A percentile compares a stretch with the other conserved stretches of the same genome.
phyloP scores from a whole-genome alignment of 1,140 invertebrate species.

The Venustaconcha ellipsiformis region DNA sequence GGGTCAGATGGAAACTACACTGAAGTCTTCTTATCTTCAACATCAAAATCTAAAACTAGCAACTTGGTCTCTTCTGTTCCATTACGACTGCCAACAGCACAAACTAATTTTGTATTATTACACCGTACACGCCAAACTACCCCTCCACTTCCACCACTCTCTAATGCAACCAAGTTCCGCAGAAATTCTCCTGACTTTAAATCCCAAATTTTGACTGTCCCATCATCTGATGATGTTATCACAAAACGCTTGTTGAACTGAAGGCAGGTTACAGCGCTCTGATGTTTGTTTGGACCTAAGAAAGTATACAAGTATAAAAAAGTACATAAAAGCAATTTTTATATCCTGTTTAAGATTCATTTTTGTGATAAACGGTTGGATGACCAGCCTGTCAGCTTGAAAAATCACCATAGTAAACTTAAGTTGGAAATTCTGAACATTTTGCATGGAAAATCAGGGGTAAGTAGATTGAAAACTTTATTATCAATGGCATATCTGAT shows the following conservation, averaged over 20 bases:
- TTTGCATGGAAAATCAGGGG: too few relatives aligned
- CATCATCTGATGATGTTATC: slow-evolving; percentile 99
- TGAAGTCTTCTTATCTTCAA: slow-evolving; percentile 72
- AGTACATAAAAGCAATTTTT: slow-evolving; percentile 4
- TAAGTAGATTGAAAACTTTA: too few relatives aligned
- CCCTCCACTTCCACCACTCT: slow-evolving; percentile 96
- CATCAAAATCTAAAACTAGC: slow-evolving; percentile 96
- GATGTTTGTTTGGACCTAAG: slow-evolving; percentile 91
- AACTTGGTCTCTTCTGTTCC: slow-evolving; percentile 99
- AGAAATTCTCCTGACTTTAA: slow-evolving; percentile 96
- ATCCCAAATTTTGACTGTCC: slow-evolving; percentile 99
- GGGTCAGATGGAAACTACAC: too few relatives aligned
- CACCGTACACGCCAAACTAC: slow-evolving; percentile 98
- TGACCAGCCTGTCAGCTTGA: too few relatives aligned
- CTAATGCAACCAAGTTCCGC: slow-evolving; percentile 92
- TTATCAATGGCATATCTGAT: too few relatives aligned
- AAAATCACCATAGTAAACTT: neutral
- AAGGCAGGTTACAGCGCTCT: slow-evolving; percentile 97
- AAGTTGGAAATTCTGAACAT: neutral
- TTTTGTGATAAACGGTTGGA: too few relatives aligned
- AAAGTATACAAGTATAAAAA: slow-evolving; percentile 10
- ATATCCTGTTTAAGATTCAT: neutral
- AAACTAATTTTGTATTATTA: slow-evolving; percentile 96
- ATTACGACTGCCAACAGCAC: slow-evolving; percentile 97
- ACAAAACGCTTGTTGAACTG: slow-evolving; percentile 99